These are phyloP conservation scores for Mystacides longicornis DNA, from an alignment of 2,888 invertebrate species.

Conservation along the genomic window DNA sequence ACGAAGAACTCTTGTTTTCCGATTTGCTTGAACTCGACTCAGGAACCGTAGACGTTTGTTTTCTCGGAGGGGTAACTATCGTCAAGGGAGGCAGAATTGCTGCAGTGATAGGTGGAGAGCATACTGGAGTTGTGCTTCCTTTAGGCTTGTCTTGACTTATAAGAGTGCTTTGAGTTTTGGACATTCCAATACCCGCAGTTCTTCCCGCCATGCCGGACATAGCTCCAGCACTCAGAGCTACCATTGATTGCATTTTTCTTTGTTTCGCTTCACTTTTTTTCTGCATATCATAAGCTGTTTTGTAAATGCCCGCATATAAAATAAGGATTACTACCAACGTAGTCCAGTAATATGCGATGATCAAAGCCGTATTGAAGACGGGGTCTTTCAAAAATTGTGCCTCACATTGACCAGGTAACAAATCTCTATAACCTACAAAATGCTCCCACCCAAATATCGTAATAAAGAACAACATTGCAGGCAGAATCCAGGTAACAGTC, in stretches of 20 bases:
- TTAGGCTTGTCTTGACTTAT: conserved; percentile 66
- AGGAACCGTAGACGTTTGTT: conserved; percentile 47
- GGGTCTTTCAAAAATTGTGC: conserved; percentile 98
- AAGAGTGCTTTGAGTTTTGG: conserved; percentile 65
- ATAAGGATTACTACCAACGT: conserved; percentile 92
- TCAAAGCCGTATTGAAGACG: conserved; percentile 92
- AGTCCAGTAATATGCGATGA: conserved; percentile 96
- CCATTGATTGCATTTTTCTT: conserved; percentile 92
- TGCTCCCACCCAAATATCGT: conserved; percentile 99
- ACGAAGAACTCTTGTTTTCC: conserved; percentile 51
- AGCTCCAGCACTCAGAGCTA: conserved; percentile 80
- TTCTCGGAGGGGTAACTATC: conserved; percentile 26
- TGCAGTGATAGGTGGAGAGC: conserved; percentile 36
- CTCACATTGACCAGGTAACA: conserved; percentile 82
- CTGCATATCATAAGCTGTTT: conserved; percentile 95
- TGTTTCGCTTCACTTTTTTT: conserved; percentile 95
- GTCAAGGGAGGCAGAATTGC: conserved; percentile 15
- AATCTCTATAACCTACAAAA: conserved; percentile 86
- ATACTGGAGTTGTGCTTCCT: conserved; percentile 40
- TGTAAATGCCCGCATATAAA: conserved; percentile 94
- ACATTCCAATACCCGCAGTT: conserved; percentile 78
- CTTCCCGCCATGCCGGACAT: conserved; percentile 87
- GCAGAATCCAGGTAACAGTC: conserved; percentile 93
- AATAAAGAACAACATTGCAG: conserved; percentile 91
- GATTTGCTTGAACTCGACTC: conserved; percentile 56